Evolutionary conservation across 2,113 vertebrate genomes (phyloP), one percentile per base, ranked within the genome.

Genomic region (Pithys albifrons): DNA sequence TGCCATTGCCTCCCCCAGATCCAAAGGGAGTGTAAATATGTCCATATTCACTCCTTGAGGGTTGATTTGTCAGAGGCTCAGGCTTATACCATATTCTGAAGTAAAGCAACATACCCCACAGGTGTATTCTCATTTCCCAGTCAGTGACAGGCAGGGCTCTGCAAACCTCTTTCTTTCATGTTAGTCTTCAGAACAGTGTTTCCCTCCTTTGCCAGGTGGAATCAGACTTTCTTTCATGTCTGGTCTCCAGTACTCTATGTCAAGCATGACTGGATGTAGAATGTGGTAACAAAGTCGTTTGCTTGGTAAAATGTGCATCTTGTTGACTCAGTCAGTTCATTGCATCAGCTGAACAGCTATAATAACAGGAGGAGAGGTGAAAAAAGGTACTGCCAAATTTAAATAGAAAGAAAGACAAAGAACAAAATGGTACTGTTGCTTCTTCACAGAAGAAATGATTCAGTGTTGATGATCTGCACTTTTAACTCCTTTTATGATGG

Each of bases 271-370:
- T 62, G 52, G 48, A 13, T 70, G 29, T 43, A 62, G 91, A 72
- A 61, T 28, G 37, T n/a, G 31, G 65, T 66, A 88, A 77, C 46
- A 76, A 79, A 83, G 83, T 46, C 20, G 37, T 77, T 72, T 83
- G 28, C 43, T 71, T 62, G 37, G 55, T 86, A 43, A 66, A 90
- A 66, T 2, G 0, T 37, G 7, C 51, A 27, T 80, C 75, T 73
- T 0, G 0, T 55, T 1, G 2, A 54, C 54, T 84, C 49, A 37
- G 29, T 22, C 41, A 37, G 41, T 39, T 89, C 57, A 14, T 29
- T 69, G 45, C 20, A 31, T 52, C 45, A 10, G 4, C 62, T 83
- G 54, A 75, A 57, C 61, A 69, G 61, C n/a, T 72, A 33, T 46
- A 62, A 5, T 67, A 69, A 81, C 23, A 29, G 83, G 33, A 86